Base-by-base conservation (phyloP, 2,113 vertebrate species). In the Porphyrio hochstetteri region DNA sequence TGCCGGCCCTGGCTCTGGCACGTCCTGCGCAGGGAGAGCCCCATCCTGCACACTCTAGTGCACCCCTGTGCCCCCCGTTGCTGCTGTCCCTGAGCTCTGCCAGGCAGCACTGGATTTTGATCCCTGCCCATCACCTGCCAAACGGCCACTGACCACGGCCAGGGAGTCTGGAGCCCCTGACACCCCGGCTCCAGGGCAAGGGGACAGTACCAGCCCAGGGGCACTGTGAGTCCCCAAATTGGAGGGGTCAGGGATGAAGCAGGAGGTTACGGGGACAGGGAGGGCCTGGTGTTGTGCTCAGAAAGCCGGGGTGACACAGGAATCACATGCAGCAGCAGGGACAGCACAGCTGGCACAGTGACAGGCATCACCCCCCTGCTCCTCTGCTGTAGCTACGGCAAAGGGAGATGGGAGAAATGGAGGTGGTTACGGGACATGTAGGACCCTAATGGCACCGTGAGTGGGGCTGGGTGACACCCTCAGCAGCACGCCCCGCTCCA, bases 91-190 rank as follows among this genome's bases (percentile, higher is more conserved):
- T 20, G 28, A 21, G 48, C 44, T 31, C 33, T n/a, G 17, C 42
- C 5, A 0, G 21, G 15, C 23, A 12, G 44, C 0, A 12, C 60
- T 3, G 1, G 61, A 13, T 46, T 35, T 40, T 16, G 44, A 28
- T 46, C 89, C 63, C 63, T 16, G 44, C 52, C 17, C 0, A 1
- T 35, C 2, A 1, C 28, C 40, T n/a, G 46, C 70, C 11, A 0
- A 75, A 24, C 0, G 3, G 61, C 24, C 55, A 19, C 36, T 0
- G 1, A 21, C 28, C 18, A 2, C 0, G 0, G 44, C 28, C 46
- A 10, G 5, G 24, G 64, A 63, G 28, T 4, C 42, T 4, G 1
- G 44, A 59, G 36, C 36, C 35, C 11, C 20, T 1, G 1, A 29
- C 17, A 19, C 27, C 44, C 19, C 33, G 8, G 21, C 61, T 20